Percentiles rank a stretch among this genome's conserved stretches.
phyloP scores from a whole-genome alignment of 1,140 invertebrate genomes.

The Camponotus pennsylvanicus region DNA sequence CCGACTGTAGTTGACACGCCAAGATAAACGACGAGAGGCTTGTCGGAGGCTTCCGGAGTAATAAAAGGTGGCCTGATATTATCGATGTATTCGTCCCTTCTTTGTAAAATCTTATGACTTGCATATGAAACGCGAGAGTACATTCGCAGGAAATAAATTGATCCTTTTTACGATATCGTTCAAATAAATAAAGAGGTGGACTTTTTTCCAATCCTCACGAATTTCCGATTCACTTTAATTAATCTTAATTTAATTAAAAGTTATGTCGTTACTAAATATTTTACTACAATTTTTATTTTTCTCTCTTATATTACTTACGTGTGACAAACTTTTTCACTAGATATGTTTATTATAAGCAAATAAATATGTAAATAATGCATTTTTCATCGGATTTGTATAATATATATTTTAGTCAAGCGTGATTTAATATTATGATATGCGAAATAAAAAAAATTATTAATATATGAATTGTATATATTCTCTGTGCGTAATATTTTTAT shows the following conservation, averaged over 20 bases:
- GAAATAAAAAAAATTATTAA: neutral
- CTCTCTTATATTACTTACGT: neutral
- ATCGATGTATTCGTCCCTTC: slow-evolving; percentile 29
- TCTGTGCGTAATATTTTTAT: neutral
- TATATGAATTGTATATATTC: neutral
- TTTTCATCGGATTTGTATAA: neutral
- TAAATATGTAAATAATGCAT: neutral
- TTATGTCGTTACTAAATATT: neutral
- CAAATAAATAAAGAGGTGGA: slow-evolving; percentile 9
- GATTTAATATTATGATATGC: neutral
- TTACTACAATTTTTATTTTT: slow-evolving; percentile 8
- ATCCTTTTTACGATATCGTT: neutral
- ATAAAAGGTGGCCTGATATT: slow-evolving; percentile 28
- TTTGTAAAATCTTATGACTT: neutral
- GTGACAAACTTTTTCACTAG: neutral
- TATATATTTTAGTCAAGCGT: neutral
- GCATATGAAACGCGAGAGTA: neutral
- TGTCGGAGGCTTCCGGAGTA: slow-evolving; percentile 12
- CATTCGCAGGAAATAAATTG: slow-evolving; percentile 10
- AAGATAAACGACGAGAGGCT: slow-evolving; percentile 13
- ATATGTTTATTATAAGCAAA: neutral
- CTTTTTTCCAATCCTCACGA: neutral
- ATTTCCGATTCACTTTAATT: neutral
- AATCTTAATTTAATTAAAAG: neutral
- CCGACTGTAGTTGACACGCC: slow-evolving; percentile 12